Evolutionary conservation across 1,140 invertebrate genomes (phyloP), one percentile per base, ranked within the genome.

Genomic region (Apis laboriosa): DNA sequence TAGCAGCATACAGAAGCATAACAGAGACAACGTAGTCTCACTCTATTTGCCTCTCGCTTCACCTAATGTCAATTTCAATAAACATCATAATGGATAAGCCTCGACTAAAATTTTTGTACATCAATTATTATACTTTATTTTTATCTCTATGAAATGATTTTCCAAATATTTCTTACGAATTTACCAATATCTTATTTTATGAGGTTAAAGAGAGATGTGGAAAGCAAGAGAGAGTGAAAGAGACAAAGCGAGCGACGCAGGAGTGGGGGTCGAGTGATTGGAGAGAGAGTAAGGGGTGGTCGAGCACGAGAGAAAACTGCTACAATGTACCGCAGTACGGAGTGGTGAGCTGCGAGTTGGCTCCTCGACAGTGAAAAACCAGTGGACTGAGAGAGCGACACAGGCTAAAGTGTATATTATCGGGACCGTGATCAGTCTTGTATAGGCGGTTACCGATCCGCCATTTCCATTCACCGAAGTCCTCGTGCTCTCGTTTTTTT

Each of bases 281-380:
- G 70, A 53, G 49, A 63, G 68, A 64, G 72, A 63, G 76, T 9
- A 61, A 79, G 77, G 88, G 84, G 78, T 64, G 80, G 70, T 60
- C 79, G 78, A 89, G 84, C 85, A 86, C 90, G 89, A 89, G 91
- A 92, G 92, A 91, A 91, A 92, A 91, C 87, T 87, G 87, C 89
- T 90, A 91, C 90, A 87, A 89, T 93, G 89, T 92, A 91, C 92
- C 88, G 92, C 92, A 93, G 92, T 93, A 93, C 87, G 90, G 91
- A 88, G 90, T 91, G 88, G 86, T 79, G 90, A 91, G 90, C 91
- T 90, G 77, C 66, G 67, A 88, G 79, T 83, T 90, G 83, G 89
- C 90, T 87, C 70, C 78, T 85, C 78, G 68, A 72, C 56, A 67
- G 76, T 64, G 87, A 80, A 88, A 88, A 83, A 84, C 64, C 66